Base-by-base conservation (phyloP, 1,140 invertebrate species). In the Aphidius gifuensis region DNA sequence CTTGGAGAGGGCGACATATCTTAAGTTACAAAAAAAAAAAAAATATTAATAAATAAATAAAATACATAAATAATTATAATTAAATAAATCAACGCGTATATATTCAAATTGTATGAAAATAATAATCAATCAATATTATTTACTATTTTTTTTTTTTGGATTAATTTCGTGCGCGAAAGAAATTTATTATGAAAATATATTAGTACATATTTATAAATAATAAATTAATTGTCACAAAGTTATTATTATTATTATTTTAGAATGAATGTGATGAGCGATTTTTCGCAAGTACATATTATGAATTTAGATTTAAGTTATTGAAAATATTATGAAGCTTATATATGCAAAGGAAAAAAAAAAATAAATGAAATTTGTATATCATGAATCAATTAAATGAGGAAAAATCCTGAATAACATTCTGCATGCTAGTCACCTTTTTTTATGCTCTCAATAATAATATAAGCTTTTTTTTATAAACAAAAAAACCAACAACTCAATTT, bases 311-410 rank as follows among this genome's bases (percentile, higher is more conserved):
- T 75, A 77, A 78, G 74, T 70, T 71, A 77, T 73, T 74, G 64
- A 68, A 72, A 60, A 74, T 68, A 73, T 68, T 76, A 76, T 72
- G 68, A 65, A 62, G 48, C 57, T 61, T 67, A 66, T 64, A 64
- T 66, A 66, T 53, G 48, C 61, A 44, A 62, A 53, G 39, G 39
- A 51, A 54, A 11, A 58, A 46, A 46, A 74, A 74, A 68, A 70
- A 69, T 75, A 68, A 72, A 69, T 73, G 67, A 69, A 75, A 79
- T 79, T 79, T 77, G 76, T 78, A 79, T 79, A 79, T 78, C 75
- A 76, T 71, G 75, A 71, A 78, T 70, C 66, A 77, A 78, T 78
- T 76, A 79, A 79, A 78, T 71, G 69, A 67, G 74, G 72, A 74
- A 60, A 69, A 68, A 73, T 75, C 72, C 75, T 71, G 67, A 74